Percentiles rank a stretch among this genome's conserved stretches.
phyloP scores from a whole-genome alignment of 92 coral and sea anemone species.

The Ricordea florida region DNA sequence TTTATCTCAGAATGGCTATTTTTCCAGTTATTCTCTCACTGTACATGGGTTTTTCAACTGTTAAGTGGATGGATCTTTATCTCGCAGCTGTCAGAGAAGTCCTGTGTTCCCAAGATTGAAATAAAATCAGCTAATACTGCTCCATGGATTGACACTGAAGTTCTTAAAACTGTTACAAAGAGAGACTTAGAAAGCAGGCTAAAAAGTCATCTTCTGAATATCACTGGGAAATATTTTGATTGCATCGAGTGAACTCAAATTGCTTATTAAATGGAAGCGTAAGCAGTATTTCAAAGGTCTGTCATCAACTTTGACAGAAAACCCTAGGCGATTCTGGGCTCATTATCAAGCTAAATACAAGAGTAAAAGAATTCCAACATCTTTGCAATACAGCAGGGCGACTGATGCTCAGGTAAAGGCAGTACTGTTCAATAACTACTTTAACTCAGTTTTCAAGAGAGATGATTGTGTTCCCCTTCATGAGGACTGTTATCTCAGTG shows the following conservation, averaged over 20 bases:
- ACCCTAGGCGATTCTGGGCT: constrained; percentile 47
- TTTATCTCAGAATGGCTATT: too few relatives aligned
- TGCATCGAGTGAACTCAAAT: constrained; percentile 12
- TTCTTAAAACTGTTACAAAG: not conserved
- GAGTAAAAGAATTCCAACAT: constrained; percentile 4
- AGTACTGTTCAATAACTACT: constrained; percentile 26
- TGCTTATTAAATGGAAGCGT: constrained; percentile 12
- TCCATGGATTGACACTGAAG: constrained; percentile 20
- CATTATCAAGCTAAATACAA: constrained; percentile 17
- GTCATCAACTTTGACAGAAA: constrained; percentile 6
- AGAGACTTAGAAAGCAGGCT: constrained; percentile 2
- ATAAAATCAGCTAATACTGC: not conserved
- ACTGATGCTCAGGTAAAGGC: constrained; percentile 11
- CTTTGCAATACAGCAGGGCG: not conserved
- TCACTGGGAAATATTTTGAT: constrained; percentile 17
- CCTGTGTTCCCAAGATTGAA: constrained; percentile 13
- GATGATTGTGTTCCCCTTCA: not conserved
- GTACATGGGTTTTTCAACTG: not conserved
- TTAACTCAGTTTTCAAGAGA: not conserved
- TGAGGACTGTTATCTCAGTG: not conserved
- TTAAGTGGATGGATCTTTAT: constrained; percentile 2
- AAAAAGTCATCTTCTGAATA: not conserved
- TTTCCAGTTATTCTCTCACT: too few relatives aligned
- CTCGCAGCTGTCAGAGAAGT: constrained; percentile 20
- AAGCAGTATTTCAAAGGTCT: constrained; percentile 17